Evolutionary conservation across 2,797 vertebrate species (phyloP).

Genomic region (Anas georgica): DNA sequence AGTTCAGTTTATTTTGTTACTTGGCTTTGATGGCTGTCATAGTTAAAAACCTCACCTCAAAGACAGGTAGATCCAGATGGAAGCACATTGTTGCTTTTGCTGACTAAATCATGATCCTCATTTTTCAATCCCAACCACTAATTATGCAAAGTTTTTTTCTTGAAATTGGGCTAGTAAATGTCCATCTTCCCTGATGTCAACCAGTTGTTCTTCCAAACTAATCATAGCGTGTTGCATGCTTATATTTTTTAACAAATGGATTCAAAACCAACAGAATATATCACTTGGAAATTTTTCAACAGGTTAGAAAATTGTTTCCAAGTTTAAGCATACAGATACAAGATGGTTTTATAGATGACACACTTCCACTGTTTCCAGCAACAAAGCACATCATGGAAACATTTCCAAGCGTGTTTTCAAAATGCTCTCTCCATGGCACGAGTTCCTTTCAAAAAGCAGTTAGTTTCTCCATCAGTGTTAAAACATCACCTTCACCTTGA

Average conservation of each 20-base stretch:
- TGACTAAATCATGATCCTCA: neutral
- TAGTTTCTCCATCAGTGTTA: neutral
- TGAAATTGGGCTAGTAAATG: neutral
- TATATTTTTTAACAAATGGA: neutral
- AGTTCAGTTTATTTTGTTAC: neutral
- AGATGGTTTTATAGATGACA: neutral
- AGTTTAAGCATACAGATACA: neutral
- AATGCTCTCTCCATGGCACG: accelerated
- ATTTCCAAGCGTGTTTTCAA: neutral
- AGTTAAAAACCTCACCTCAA: neutral
- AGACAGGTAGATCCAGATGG: accelerated
- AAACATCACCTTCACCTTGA: neutral
- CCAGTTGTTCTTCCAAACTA: neutral
- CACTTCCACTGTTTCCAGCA: neutral
- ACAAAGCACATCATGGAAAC: neutral
- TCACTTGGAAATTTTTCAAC: neutral
- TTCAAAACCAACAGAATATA: neutral
- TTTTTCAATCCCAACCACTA: neutral
- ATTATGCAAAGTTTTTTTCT: neutral
- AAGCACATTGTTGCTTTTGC: neutral
- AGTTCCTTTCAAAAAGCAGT: neutral
- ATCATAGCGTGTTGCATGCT: accelerated
- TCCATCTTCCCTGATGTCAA: neutral
- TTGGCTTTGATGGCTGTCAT: neutral
- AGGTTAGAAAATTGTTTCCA: neutral